Conservation (phyloP, 2,113 vertebrate species). For the Brienomyrus brachyistius region DNA sequence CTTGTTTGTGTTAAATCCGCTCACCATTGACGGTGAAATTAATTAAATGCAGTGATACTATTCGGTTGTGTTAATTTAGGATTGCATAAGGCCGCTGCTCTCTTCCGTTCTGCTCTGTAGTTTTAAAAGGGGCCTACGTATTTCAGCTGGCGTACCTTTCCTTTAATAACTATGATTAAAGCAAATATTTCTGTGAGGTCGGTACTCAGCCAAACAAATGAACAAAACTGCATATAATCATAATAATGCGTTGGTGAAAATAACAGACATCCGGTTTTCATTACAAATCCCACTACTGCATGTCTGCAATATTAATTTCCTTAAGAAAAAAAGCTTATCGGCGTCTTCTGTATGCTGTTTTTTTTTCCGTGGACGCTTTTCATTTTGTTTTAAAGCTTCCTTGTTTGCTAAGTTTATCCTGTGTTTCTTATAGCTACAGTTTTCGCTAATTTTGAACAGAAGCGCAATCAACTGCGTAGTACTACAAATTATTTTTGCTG, state of each 20-base stretch:
- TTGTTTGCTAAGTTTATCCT: neutral
- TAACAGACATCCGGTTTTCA: neutral
- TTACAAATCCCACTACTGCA: neutral
- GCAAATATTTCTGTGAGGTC: constrained; percentile 3
- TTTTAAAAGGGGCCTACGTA: neutral
- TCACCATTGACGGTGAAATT: neutral
- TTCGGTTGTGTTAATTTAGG: neutral
- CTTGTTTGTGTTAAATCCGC: neutral
- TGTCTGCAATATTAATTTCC: neutral
- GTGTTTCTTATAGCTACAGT: neutral
- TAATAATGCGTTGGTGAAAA: neutral
- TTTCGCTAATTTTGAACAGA: neutral
- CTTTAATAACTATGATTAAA: constrained; percentile 1
- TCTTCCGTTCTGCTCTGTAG: neutral
- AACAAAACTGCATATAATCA: neutral
- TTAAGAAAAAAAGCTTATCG: neutral
- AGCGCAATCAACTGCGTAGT: neutral
- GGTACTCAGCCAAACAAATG: neutral
- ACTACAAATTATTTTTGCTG: neutral
- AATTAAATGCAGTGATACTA: neutral
- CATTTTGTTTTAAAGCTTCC: neutral
- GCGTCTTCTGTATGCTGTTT: neutral
- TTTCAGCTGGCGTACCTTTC: neutral
- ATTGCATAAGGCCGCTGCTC: neutral
- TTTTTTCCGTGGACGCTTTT: neutral